These are phyloP conservation scores for Digitonthophagus gazella DNA, from an alignment of 2,888 invertebrate genomes.

Conservation along the genomic window DNA sequence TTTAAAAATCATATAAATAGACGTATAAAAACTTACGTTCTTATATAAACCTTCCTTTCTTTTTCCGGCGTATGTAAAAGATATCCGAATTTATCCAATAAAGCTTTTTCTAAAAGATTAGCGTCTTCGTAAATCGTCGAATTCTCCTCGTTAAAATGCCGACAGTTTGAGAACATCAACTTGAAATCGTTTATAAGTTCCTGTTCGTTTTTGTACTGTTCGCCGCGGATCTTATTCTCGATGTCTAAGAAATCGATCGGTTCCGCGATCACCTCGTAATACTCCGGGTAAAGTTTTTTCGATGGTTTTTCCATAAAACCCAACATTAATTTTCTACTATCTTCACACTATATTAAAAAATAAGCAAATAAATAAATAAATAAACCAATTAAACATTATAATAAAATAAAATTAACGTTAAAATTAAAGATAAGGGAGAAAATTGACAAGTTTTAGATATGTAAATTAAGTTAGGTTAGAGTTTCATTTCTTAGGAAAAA, in stretches of 20 bases:
- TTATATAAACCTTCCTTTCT: slow-evolving; percentile 46
- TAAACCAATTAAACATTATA: background rate
- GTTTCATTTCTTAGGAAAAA: too few relatives aligned
- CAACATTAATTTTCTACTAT: slow-evolving; percentile 82
- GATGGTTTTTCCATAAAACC: slow-evolving; percentile 97
- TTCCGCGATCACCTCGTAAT: slow-evolving; percentile 89
- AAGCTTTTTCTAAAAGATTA: slow-evolving; percentile 77
- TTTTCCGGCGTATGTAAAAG: slow-evolving; percentile 51
- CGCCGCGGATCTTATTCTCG: slow-evolving; percentile 83
- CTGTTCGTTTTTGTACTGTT: slow-evolving; percentile 78
- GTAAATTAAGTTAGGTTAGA: too few relatives aligned
- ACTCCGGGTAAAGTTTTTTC: slow-evolving; percentile 91
- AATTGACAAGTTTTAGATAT: background rate
- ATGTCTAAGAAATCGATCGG: slow-evolving; percentile 96
- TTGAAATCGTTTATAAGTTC: slow-evolving; percentile 84
- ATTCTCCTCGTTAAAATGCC: slow-evolving; percentile 94
- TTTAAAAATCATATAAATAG: slow-evolving; percentile 16
- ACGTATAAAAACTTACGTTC: slow-evolving; percentile 45
- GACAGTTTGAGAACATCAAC: slow-evolving; percentile 97
- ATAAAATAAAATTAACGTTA: background rate
- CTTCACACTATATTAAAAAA: slow-evolving; percentile 57
- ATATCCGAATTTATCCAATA: slow-evolving; percentile 80
- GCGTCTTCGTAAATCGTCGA: slow-evolving; percentile 96
- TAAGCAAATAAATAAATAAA: background rate
- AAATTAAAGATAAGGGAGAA: background rate